Base-by-base conservation (phyloP, 2,888 invertebrate species). In the Crossocerus cetratus region DNA sequence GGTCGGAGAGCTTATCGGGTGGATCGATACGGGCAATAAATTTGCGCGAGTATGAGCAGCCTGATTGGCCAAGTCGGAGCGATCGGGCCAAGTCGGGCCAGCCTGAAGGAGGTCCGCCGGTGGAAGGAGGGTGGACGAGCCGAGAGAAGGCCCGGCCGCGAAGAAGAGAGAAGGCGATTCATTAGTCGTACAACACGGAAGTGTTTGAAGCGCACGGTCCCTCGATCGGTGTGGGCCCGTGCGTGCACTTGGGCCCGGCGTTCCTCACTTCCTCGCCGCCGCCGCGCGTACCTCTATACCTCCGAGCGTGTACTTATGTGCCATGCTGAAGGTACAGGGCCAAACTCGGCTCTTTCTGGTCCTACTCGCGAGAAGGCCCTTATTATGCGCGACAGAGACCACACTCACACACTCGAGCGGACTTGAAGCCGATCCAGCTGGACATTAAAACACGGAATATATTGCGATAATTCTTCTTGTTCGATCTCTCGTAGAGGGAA, bases 131-230 rank as follows among this genome's bases (percentile, higher is more conserved):
- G 49, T 49, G 49, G n/a, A 16, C 49, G 14, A 16, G 49, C 49
- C 5, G 49, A 49, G 16, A 49, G 66, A 75, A 78, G 77, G 77
- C 79, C 79, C 56, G 66, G 44, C 69, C 49, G n/a, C n/a, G 49
- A 16, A 49, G 49, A 69, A 72, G 76, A 76, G 82, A 80, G 83
- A 84, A 84, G 86, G 84, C 88, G 85, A 88, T 90, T 90, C 90
- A 90, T 90, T 90, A 90, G 89, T 88, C 88, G 88, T 88, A 90
- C 89, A 90, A 90, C 87, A 86, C 86, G 88, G 87, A 87, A 87
- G 87, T 87, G 87, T 86, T 83, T 77, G 78, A 77, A 81, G 81
- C 78, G 79, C 76, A 80, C 74, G 78, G 80, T 76, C 79, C 79
- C 80, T 74, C 82, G 76, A 78, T 80, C 78, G 80, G 78, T 78